Conservation (phyloP, 1,140 invertebrate genomes). For the Meloidogyne chitwoodi region DNA sequence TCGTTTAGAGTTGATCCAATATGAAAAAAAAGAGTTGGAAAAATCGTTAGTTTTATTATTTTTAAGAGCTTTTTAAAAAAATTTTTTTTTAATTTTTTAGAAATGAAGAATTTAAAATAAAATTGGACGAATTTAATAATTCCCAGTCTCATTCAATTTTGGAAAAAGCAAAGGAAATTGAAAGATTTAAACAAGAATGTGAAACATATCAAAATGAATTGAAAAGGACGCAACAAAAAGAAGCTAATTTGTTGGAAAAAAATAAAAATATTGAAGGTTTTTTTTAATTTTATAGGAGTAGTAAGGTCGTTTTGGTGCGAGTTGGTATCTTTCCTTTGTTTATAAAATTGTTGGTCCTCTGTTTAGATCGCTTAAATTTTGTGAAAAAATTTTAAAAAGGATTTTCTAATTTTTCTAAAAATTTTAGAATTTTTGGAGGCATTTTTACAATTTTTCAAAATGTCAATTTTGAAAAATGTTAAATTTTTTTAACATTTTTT, state of each 20-base stretch:
- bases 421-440: too few species aligned
- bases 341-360: too few species aligned
- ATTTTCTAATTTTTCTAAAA: too few species aligned
- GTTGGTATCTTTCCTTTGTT: too few species aligned
- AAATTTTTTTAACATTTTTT: too few species aligned
- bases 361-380: too few species aligned
- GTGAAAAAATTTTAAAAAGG: too few species aligned
- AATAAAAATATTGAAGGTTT: constrained; percentile 3
- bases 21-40: constrained; percentile 2
- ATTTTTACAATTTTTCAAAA: too few species aligned
- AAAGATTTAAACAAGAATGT: constrained; percentile 8
- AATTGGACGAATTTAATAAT: not conserved
- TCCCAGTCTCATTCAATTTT: not conserved
- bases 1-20: constrained; percentile 2
- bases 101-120: not conserved
- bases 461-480: too few species aligned
- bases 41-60: not conserved
- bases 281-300: not conserved
- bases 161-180: constrained; percentile 13
- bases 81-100: not conserved
- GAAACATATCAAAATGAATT: not conserved
- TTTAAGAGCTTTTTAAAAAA: not conserved
- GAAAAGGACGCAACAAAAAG: constrained; percentile 4
- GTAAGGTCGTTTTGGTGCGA: too few species aligned
- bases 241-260: not conserved